A percentile compares a stretch with the other conserved stretches of the same genome.
Conservation (phyloP, 2,113 vertebrate species). For the Mustela nigripes region DNA sequence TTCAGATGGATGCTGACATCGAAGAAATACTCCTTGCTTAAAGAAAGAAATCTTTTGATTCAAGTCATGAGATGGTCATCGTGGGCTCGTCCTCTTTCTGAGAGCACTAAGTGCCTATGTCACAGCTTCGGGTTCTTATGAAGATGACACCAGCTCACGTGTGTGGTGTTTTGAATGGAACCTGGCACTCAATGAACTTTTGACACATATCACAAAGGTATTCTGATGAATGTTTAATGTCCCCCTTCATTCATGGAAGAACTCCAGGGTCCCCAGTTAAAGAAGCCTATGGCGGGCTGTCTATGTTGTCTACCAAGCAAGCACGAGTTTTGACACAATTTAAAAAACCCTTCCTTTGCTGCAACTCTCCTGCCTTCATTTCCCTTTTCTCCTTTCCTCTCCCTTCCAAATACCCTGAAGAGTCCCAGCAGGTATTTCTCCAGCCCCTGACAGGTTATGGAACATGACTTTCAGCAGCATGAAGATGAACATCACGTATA, state of each 20-base stretch:
- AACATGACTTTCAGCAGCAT: neutral
- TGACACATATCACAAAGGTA: neutral
- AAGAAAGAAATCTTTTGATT: neutral
- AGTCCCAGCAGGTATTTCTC: neutral
- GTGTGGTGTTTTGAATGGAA: fast-evolving
- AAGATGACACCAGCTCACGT: fast-evolving
- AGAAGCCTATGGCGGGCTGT: neutral
- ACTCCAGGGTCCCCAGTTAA: neutral
- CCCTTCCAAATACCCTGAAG: neutral
- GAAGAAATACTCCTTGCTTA: neutral
- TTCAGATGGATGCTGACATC: fast-evolving
- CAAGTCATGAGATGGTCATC: neutral
- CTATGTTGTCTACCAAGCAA: neutral
- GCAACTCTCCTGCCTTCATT: neutral
- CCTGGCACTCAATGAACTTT: neutral
- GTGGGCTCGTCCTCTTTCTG: neutral
- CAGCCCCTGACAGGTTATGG: neutral
- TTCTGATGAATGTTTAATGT: neutral
- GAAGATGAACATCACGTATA: neutral
- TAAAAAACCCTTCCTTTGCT: neutral
- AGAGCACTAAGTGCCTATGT: neutral
- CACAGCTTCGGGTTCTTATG: neutral
- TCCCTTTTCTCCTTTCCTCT: neutral
- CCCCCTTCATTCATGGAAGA: neutral
- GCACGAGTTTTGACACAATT: neutral